Conservation (phyloP, 2,113 vertebrate species). For the Paralichthys olivaceus region DNA sequence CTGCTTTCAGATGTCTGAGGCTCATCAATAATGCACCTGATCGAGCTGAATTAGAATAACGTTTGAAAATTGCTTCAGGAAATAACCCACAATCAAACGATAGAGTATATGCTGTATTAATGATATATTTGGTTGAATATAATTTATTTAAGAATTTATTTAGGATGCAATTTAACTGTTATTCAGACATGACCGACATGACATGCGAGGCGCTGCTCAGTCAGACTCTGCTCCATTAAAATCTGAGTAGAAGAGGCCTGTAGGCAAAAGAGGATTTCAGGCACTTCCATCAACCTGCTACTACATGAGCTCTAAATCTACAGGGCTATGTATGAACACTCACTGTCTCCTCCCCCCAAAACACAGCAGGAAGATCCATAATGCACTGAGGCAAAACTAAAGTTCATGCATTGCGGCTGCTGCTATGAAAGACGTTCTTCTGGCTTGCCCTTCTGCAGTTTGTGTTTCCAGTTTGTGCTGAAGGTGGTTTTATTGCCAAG, state of each 20-base stretch:
- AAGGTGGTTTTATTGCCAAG: constrained; percentile 4
- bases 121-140: neutral
- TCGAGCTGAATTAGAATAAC: constrained; percentile 32
- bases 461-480: constrained; percentile 3
- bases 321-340: neutral
- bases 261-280: constrained; percentile 49
- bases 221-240: constrained; percentile 50
- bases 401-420: neutral
- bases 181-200: constrained; percentile 47
- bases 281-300: constrained; percentile 63
- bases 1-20: constrained; percentile 11
- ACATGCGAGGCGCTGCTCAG: constrained; percentile 33
- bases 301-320: constrained; percentile 47
- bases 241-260: constrained; percentile 44
- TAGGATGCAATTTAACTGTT: constrained; percentile 11
- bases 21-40: constrained; percentile 45
- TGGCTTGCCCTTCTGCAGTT: constrained; percentile 13
- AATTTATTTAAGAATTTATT: neutral
- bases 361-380: constrained; percentile 58
- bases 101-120: neutral
- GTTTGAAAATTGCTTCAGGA: constrained; percentile 1
- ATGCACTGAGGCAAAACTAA: constrained; percentile 64
- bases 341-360: constrained; percentile 22
- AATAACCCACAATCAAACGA: constrained; percentile 13
- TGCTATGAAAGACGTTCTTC: constrained; percentile 3